A percentile compares a stretch with the other conserved stretches of the same genome.
Evolutionary conservation across 2,888 invertebrate genomes (phyloP).

Genomic region (Cistogaster globosa): DNA sequence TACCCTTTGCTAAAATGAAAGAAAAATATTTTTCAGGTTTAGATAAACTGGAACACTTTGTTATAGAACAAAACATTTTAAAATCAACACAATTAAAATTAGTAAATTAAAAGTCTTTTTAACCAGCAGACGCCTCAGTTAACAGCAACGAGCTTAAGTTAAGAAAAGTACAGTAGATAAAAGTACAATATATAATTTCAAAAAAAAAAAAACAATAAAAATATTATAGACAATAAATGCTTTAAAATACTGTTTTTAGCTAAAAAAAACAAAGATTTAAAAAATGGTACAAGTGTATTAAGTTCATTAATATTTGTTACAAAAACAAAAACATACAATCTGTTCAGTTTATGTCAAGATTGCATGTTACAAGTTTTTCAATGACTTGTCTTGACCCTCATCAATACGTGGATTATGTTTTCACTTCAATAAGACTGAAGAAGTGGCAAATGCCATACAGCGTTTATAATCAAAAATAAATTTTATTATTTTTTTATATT

Average conservation of each 20-base stretch:
- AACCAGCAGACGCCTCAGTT: slow-evolving; percentile 39
- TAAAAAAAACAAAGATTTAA: not conserved
- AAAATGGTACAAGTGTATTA: slow-evolving; percentile 44
- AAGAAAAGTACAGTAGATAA: slow-evolving; percentile 6
- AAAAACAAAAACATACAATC: slow-evolving; percentile 40
- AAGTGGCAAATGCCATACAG: slow-evolving; percentile 33
- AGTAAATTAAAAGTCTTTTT: slow-evolving; percentile 44
- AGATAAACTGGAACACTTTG: slow-evolving; percentile 31
- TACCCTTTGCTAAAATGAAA: not conserved
- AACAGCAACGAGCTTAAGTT: not conserved
- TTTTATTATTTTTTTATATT: not conserved
- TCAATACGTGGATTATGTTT: slow-evolving; percentile 46
- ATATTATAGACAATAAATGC: not conserved
- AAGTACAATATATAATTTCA: too few species aligned
- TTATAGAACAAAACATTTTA: not conserved
- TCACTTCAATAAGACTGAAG: not conserved
- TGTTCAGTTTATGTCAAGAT: slow-evolving; percentile 47
- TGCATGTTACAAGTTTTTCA: slow-evolving; percentile 57
- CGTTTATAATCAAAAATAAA: slow-evolving; percentile 12
- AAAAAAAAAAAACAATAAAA: not conserved
- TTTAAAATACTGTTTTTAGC: not conserved
- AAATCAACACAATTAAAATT: slow-evolving; percentile 30
- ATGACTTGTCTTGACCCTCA: slow-evolving; percentile 71
- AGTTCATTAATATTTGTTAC: slow-evolving; percentile 43
- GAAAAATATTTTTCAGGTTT: slow-evolving; percentile 33